Evolutionary conservation across 2,113 vertebrate species (phyloP), one percentile per base, ranked within the genome.

Genomic region (Antigone vipio): DNA sequence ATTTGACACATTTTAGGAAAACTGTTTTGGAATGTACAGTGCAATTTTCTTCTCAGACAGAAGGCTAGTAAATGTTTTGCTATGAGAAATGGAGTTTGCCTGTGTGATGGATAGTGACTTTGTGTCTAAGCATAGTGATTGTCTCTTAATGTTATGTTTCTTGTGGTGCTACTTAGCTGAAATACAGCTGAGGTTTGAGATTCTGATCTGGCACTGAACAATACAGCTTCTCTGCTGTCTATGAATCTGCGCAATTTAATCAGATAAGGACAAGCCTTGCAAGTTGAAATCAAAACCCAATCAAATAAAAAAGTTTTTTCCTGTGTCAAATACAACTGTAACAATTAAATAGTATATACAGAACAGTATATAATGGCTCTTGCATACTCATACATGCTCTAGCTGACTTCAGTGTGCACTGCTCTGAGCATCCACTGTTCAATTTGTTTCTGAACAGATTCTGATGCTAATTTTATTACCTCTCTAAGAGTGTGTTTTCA

Each of bases 11-110:
- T 81, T 97, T 87, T 64, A 87, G 56, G 34, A 93, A 93, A 94
- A 79, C 32, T 73, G 19, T 47, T 93, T 55, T 92, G 56, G 92
- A 96, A 97, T 24, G 40, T 94, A 45, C 32, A 56, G 62, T 74
- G 62, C n/a, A 93, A 95, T 96, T 90, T 88, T 86, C 87, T 92
- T 93, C 69, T 94, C 88, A 92, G 78, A 74, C 14, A 63, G 77
- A 82, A 74, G 38, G 62, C 50, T 75, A 82, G 49, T 60, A 89
- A 89, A 67, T 56, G 40, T 75, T 95, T 94, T 87, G 12, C 75
- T 71, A 42, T 83, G 73, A 93, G 47, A 88, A 96, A 85, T 79
- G 7, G 72, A 81, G 40, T 95, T 97, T 93, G 32, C 66, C 91
- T 92, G 42, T 62, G 26, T 76, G 85, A 93, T 9, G 69, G 74